These are phyloP conservation scores for Corydoras sp. DNA, from an alignment of 2,113 vertebrate species.

Conservation along the genomic window DNA sequence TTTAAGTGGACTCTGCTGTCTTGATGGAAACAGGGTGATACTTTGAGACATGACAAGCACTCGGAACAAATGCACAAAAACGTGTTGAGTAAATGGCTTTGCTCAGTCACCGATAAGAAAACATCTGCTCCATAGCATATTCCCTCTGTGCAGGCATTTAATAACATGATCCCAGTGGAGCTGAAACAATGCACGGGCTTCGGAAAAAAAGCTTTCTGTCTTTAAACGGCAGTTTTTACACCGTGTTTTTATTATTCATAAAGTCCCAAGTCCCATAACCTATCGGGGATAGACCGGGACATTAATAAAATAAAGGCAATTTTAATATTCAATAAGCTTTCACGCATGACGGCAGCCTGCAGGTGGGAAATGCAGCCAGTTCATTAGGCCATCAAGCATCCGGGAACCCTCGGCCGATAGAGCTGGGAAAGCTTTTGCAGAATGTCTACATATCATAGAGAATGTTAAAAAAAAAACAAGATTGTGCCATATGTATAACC, in stretches of 20 bases:
- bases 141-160: slow-evolving; percentile 50
- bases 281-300: slow-evolving; percentile 53
- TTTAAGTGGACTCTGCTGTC: too few relatives aligned
- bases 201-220: slow-evolving; percentile 42
- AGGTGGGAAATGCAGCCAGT: slow-evolving; percentile 35
- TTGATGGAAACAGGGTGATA: slow-evolving; percentile 39
- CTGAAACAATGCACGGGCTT: slow-evolving; percentile 57
- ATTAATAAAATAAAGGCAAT: slow-evolving; percentile 71
- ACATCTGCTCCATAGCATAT: slow-evolving; percentile 17
- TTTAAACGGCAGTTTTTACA: neutral
- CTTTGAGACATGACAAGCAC: slow-evolving; percentile 54
- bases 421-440: too few relatives aligned
- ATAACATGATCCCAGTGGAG: slow-evolving; percentile 40
- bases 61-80: slow-evolving; percentile 48
- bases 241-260: slow-evolving; percentile 63
- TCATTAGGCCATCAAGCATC: slow-evolving; percentile 46
- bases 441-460: neutral
- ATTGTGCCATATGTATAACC: slow-evolving; percentile 50
- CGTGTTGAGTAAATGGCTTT: slow-evolving; percentile 37
- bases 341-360: slow-evolving; percentile 48
- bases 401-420: neutral
- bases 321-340: slow-evolving; percentile 64
- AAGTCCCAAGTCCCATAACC: slow-evolving; percentile 37
- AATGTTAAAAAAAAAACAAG: slow-evolving; percentile 46
- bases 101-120: slow-evolving; percentile 36